These are phyloP conservation scores for Shargacucullia verbasci DNA, from an alignment of 2,888 invertebrate genomes.

Conservation along the genomic window DNA sequence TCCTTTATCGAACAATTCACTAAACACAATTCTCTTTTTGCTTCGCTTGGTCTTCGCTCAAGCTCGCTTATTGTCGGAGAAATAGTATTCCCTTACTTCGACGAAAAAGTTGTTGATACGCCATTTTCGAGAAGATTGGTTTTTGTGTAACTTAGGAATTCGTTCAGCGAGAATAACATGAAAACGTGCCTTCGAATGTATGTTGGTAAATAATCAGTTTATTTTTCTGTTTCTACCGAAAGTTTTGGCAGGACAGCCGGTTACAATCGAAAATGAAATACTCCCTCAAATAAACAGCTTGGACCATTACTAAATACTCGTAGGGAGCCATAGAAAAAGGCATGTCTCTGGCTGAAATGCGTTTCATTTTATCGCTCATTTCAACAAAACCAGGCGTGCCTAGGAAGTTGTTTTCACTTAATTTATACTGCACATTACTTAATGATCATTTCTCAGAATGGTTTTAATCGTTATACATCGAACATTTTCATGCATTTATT, in stretches of 20 bases:
- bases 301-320: too few relatives aligned
- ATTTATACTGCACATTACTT: conserved; percentile 24
- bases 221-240: conserved; percentile 1
- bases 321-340: too few relatives aligned
- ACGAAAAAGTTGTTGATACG: conserved; percentile 43
- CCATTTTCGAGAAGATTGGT: conserved; percentile 45
- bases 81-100: conserved; percentile 38
- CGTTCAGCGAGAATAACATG: conserved; percentile 33
- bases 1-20: conserved; percentile 27
- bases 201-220: conserved; percentile 9
- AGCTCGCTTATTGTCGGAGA: conserved; percentile 26
- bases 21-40: conserved; percentile 40
- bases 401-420: conserved; percentile 22
- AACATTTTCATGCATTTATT: conserved; percentile 25
- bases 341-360: too few relatives aligned
- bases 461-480: conserved; percentile 2
- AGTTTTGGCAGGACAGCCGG: not conserved
- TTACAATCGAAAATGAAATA: too few relatives aligned
- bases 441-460: conserved; percentile 25
- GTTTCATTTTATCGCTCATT: too few relatives aligned
- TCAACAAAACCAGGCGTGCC: conserved; percentile 7
- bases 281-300: too few relatives aligned
- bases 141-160: conserved; percentile 41
- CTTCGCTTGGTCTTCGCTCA: conserved; percentile 30
- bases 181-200: conserved; percentile 20